phyloP scores from a whole-genome alignment of 1,140 invertebrate species.

The Hetaerina americana region DNA sequence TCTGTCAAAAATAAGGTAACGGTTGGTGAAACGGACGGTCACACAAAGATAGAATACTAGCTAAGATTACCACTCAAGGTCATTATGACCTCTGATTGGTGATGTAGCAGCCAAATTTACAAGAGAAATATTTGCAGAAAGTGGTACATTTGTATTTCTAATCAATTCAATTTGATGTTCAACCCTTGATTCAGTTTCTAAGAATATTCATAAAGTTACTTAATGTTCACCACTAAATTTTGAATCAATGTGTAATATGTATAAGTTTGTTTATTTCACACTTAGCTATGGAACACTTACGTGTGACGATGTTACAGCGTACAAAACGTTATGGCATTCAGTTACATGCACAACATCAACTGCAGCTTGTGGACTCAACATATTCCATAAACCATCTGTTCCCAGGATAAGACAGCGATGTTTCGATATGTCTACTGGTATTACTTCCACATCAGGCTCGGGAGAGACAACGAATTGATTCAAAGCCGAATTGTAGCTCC shows the following conservation, averaged over 20 bases:
- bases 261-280: neutral
- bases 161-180: neutral
- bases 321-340: slow-evolving; percentile 54
- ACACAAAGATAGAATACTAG: too few relatives aligned
- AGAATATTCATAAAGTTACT: too few relatives aligned
- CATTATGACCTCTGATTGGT: too few relatives aligned
- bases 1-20: slow-evolving; percentile 16
- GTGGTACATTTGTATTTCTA: too few relatives aligned
- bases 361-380: slow-evolving; percentile 71
- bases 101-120: too few relatives aligned
- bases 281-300: neutral
- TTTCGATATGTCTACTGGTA: slow-evolving; percentile 63
- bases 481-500: slow-evolving; percentile 86
- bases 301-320: slow-evolving; percentile 6
- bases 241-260: neutral
- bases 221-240: too few relatives aligned
- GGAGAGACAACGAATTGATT: slow-evolving; percentile 94
- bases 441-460: slow-evolving; percentile 84
- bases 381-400: slow-evolving; percentile 95
- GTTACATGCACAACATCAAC: slow-evolving; percentile 71
- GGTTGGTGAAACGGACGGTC: too few relatives aligned
- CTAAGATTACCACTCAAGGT: too few relatives aligned
- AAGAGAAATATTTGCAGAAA: too few relatives aligned
- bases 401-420: slow-evolving; percentile 86
- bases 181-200: neutral